A percentile compares a stretch with the other conserved stretches of the same genome.
Evolutionary conservation across 2,113 vertebrate genomes (phyloP).

Genomic region (Dendrocopos noguchii): DNA sequence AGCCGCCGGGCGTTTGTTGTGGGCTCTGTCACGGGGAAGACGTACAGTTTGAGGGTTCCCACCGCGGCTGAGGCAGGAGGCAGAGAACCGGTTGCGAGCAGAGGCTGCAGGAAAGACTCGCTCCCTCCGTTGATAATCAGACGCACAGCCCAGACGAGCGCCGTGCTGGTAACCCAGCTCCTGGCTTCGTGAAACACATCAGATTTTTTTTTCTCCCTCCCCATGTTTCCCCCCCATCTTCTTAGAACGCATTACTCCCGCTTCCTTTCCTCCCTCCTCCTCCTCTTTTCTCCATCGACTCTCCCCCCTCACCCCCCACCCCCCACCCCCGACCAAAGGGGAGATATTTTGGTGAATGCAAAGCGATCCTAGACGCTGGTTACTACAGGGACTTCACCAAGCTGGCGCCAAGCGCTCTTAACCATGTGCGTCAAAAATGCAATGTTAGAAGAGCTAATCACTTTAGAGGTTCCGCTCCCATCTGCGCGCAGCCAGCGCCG

Average conservation of each 20-base stretch:
- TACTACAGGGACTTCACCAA: slow-evolving; percentile 71
- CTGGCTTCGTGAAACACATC: background rate
- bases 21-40: background rate
- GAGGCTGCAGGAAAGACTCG: background rate
- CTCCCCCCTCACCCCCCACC: background rate
- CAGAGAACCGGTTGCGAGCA: background rate
- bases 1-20: background rate
- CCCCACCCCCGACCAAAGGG: background rate
- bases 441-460: slow-evolving; percentile 75
- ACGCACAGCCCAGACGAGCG: background rate
- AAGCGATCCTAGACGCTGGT: slow-evolving; percentile 67
- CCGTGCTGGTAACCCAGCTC: background rate
- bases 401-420: slow-evolving; percentile 81
- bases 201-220: background rate
- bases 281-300: background rate
- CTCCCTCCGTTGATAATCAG: background rate
- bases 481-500: slow-evolving; percentile 62
- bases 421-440: slow-evolving; percentile 79
- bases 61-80: background rate
- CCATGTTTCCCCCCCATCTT: background rate
- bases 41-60: background rate
- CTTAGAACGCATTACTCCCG: slow-evolving; percentile 28
- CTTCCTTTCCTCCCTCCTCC: slow-evolving; percentile 46
- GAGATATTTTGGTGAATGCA: slow-evolving; percentile 61
- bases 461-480: slow-evolving; percentile 77